phyloP scores from a whole-genome alignment of 2,888 invertebrate genomes.

The Lithophane leautieri region DNA sequence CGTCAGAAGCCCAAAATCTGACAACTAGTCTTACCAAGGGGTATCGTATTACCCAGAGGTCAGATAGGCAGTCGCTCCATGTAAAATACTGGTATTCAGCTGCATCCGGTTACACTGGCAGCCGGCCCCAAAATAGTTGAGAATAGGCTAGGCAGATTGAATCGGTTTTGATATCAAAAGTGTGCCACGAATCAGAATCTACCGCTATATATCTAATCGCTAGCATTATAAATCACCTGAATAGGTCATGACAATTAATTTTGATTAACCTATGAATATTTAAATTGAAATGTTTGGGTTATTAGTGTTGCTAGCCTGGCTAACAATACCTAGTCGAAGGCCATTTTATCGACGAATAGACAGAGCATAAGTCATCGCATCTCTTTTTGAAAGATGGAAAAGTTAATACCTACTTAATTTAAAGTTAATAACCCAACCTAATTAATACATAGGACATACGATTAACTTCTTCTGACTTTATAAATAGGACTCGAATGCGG shows the following conservation, averaged over 20 bases:
- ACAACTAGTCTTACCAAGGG: no score
- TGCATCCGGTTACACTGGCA: no score
- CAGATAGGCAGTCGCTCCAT: no score
- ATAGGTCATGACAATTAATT: slow-evolving; percentile 31
- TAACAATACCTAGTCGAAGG: slow-evolving; percentile 20
- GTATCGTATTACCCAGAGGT: no score
- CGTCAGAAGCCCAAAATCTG: no score
- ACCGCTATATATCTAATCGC: slow-evolving; percentile 38
- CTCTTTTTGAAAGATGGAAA: background rate
- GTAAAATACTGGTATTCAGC: no score
- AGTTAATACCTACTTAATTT: background rate
- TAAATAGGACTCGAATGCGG: background rate
- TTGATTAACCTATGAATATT: slow-evolving; percentile 51
- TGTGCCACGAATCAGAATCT: slow-evolving; percentile 18
- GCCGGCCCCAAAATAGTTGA: no score
- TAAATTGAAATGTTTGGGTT: slow-evolving; percentile 36
- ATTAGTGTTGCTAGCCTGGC: background rate
- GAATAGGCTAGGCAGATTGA: background rate
- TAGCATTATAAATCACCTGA: slow-evolving; percentile 26
- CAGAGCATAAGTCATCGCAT: background rate
- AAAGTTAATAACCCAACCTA: background rate
- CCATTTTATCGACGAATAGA: background rate
- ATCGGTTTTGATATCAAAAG: slow-evolving; percentile 6
- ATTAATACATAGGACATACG: background rate
- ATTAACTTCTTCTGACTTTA: background rate